Evolutionary conservation across 1,140 invertebrate genomes (phyloP), one percentile per base, ranked within the genome.

Genomic region (Lasioglossum albipes): DNA sequence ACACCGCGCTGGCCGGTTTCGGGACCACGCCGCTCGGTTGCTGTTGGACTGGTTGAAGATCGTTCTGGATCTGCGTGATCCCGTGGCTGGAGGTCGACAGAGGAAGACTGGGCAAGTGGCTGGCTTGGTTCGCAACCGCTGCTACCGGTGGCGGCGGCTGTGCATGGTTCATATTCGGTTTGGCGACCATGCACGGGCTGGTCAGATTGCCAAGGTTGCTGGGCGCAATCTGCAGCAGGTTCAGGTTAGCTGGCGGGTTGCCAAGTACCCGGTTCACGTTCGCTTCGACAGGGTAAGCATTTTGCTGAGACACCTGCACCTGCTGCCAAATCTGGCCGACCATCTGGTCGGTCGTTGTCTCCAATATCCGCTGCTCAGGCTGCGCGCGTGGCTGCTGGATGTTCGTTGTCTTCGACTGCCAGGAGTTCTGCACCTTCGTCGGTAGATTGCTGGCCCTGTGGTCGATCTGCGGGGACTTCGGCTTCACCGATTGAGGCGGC

Each of bases 251-350:
- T 0, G 85, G 84, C 0, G 76, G 22, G 68, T 49, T 20, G 7
- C 10, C 27, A 18, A 57, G 67, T n/a, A 57, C 62, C 45, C 65
- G 49, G 9, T 45, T 62, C 45, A 52, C 27, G 42, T n/a, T 36
- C 5, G 54, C 22, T 36, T 77, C 74, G 3, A 12, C 45, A 9
- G 31, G 16, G 0, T 61, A 77, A 12, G 62, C 10, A 1, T 41
- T 64, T 13, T 75, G 79, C 57, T 80, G 88, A 12, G 72, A 62
- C 6, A 36, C 66, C 42, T 90, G 90, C 6, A 83, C 72, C 45
- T 91, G 91, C 22, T 92, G 91, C 89, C 92, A 93, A 41, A 92
- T 92, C 66, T 93, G 92, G 0, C 87, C 87, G 4, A 93, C 89
- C 20, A 91, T 89, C 0, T 84, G 71, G 16, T 93, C 92, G 0